These are phyloP conservation scores for Dasyornis broadbenti DNA, from an alignment of 2,113 vertebrate genomes.

Conservation along the genomic window DNA sequence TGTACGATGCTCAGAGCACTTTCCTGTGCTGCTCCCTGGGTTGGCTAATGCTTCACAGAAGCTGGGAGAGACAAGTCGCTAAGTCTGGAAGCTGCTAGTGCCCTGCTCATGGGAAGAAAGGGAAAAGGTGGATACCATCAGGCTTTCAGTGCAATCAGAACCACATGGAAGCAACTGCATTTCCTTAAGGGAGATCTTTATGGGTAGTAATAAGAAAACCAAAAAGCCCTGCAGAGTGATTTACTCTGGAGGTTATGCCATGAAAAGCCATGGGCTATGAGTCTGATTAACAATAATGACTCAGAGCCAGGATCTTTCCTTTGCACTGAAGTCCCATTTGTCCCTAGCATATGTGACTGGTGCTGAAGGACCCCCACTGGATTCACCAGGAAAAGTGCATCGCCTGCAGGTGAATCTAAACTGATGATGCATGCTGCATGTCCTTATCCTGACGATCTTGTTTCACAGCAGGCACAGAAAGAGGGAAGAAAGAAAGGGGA, in stretches of 20 bases:
- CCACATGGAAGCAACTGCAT: neutral
- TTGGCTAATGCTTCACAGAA: neutral
- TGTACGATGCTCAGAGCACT: neutral
- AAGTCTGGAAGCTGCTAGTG: neutral
- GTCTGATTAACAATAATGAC: neutral
- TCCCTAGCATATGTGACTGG: neutral
- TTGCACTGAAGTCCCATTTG: neutral
- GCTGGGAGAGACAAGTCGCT: neutral
- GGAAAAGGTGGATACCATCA: neutral
- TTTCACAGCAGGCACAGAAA: neutral
- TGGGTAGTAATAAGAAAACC: neutral
- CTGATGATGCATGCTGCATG: neutral
- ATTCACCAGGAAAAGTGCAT: neutral
- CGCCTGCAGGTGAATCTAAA: neutral
- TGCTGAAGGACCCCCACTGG: neutral
- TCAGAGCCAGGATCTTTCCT: neutral
- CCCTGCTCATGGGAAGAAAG: neutral
- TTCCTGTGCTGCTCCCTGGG: neutral
- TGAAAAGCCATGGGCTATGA: neutral
- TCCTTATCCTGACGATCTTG: neutral
- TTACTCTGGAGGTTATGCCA: neutral
- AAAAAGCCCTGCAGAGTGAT: neutral
- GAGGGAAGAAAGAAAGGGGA: neutral
- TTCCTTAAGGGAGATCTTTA: neutral
- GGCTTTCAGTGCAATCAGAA: neutral